phyloP scores from a whole-genome alignment of 2,888 invertebrate genomes.

The Amphipyra tragopoginis region DNA sequence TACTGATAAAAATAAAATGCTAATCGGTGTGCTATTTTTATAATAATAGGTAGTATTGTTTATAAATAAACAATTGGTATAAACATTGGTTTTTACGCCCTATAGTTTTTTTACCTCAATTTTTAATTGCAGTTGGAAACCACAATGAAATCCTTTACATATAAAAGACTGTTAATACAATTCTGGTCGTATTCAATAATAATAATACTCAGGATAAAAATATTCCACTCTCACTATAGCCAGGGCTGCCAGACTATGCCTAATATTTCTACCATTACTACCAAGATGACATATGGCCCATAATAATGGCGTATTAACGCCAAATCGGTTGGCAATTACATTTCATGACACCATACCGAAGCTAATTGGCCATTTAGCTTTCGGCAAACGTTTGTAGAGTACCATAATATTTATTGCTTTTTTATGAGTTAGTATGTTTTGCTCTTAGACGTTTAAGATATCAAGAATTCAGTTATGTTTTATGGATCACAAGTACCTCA shows the following conservation, averaged over 20 bases:
- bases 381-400: slow-evolving; percentile 38
- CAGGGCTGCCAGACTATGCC: slow-evolving; percentile 29
- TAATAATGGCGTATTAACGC: slow-evolving; percentile 58
- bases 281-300: slow-evolving; percentile 20
- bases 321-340: slow-evolving; percentile 55
- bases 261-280: slow-evolving; percentile 36
- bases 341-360: slow-evolving; percentile 55
- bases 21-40: slow-evolving; percentile 1
- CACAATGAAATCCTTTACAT: neutral
- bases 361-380: slow-evolving; percentile 55
- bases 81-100: slow-evolving; percentile 5
- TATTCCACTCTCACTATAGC: slow-evolving; percentile 28
- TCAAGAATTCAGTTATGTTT: slow-evolving; percentile 17
- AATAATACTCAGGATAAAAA: slow-evolving; percentile 7
- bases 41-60: neutral
- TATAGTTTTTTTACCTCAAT: neutral
- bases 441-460: slow-evolving; percentile 21
- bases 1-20: slow-evolving; percentile 1
- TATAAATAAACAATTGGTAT: slow-evolving; percentile 6
- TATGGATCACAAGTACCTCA: neutral
- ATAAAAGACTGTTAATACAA: neutral
- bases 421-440: slow-evolving; percentile 25
- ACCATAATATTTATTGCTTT: slow-evolving; percentile 52
- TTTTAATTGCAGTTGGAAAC: neutral
- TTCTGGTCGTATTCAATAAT: too few species aligned